Percentiles rank a stretch among this genome's conserved stretches.
These are phyloP conservation scores for Saimiri boliviensis DNA, from an alignment of 2,113 vertebrate species.

Conservation along the genomic window DNA sequence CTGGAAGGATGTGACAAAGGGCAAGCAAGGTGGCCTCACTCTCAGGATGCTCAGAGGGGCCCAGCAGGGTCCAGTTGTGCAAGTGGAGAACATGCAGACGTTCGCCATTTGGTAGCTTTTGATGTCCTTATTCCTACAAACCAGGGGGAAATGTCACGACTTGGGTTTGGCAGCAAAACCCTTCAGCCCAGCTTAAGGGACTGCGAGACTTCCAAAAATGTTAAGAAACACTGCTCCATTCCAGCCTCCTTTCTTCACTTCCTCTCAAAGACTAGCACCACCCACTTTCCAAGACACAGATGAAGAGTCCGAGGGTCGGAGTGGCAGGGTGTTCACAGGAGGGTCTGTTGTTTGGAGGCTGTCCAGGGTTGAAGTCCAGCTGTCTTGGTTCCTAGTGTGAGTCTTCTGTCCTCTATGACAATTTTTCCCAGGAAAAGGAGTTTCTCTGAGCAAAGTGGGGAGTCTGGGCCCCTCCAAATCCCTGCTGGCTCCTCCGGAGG, in stretches of 20 bases:
- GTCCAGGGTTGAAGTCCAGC: neutral
- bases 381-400: too few relatives aligned
- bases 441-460: neutral
- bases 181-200: neutral
- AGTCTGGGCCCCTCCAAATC: neutral
- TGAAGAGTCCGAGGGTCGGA: neutral
- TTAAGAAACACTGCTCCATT: neutral
- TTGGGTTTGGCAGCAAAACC: neutral
- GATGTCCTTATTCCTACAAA: too few relatives aligned
- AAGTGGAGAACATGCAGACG: fast-evolving
- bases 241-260: neutral
- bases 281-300: neutral
- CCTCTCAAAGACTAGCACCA: neutral
- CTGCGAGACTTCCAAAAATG: neutral
- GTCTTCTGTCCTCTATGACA: neutral
- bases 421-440: neutral
- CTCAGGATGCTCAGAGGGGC: neutral
- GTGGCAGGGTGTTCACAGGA: neutral
- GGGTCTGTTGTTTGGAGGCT: neutral
- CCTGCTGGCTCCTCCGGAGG: neutral
- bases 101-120: neutral
- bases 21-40: too few relatives aligned
- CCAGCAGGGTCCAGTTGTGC: neutral
- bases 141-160: neutral
- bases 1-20: neutral